These are phyloP conservation scores for Crotalus horridus DNA, from an alignment of 2,113 vertebrate species.

Conservation along the genomic window DNA sequence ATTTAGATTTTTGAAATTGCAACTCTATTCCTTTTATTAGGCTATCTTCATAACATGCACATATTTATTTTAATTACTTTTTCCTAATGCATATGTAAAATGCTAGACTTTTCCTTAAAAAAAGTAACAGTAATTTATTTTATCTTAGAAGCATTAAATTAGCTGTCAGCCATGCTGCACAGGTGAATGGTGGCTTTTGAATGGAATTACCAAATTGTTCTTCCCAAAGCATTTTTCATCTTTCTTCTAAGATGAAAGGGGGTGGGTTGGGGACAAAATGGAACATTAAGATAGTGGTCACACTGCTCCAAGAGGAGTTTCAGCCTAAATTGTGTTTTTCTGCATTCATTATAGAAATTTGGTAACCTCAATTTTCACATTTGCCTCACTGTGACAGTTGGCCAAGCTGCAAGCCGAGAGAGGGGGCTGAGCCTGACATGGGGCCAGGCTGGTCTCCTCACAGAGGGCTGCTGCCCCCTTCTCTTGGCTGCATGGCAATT, in stretches of 20 bases:
- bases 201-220: conserved; percentile 62
- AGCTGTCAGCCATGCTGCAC: conserved; percentile 64
- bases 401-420: conserved; percentile 26
- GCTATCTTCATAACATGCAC: not conserved
- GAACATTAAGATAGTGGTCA: conserved; percentile 53
- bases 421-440: not conserved
- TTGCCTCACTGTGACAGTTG: not conserved
- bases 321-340: conserved; percentile 50
- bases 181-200: conserved; percentile 63
- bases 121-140: conserved; percentile 63
- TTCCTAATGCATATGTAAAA: conserved; percentile 27
- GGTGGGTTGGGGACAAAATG: conserved; percentile 14
- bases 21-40: not conserved
- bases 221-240: conserved; percentile 63
- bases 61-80: conserved; percentile 21
- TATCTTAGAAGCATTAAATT: conserved; percentile 72
- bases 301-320: conserved; percentile 58
- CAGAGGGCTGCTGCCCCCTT: conserved; percentile 53
- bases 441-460: conserved; percentile 50
- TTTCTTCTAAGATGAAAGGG: conserved; percentile 41
- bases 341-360: conserved; percentile 61
- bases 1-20: not conserved
- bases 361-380: conserved; percentile 50
- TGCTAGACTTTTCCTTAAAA: conserved; percentile 46
- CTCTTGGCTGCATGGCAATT: conserved; percentile 44